phyloP scores from a whole-genome alignment of 2,888 invertebrate genomes.

The Lapara coniferarum region DNA sequence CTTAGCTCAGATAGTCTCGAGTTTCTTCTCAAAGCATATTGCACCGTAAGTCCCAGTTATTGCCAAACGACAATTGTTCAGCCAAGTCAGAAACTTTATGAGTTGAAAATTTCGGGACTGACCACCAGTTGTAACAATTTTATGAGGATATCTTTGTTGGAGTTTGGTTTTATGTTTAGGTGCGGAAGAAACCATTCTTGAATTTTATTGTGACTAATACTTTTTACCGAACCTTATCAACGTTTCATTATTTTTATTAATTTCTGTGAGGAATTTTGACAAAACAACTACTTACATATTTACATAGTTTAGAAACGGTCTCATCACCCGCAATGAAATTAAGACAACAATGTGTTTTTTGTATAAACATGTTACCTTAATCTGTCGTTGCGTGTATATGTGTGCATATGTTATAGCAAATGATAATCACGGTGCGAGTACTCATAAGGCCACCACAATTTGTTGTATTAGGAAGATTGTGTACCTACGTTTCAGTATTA shows the following conservation, averaged over 20 bases:
- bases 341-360: too few species aligned
- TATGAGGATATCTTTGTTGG: not conserved
- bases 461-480: constrained; percentile 22
- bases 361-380: not conserved
- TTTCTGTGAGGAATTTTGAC: too few species aligned
- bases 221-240: too few species aligned
- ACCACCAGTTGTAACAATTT: too few species aligned
- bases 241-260: too few species aligned
- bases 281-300: too few species aligned
- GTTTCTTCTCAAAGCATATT: not conserved
- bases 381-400: not conserved
- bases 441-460: constrained; percentile 16
- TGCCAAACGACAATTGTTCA: not conserved
- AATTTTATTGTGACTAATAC: too few species aligned
- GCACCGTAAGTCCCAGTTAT: not conserved
- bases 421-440: constrained; percentile 13
- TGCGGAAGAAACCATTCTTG: too few species aligned
- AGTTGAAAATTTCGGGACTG: not conserved
- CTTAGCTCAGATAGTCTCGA: not conserved
- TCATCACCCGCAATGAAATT: too few species aligned
- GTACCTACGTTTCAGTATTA: constrained; percentile 19
- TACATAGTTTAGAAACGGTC: too few species aligned
- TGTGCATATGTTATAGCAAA: constrained; percentile 12
- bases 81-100: not conserved
- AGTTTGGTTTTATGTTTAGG: too few species aligned